Base-by-base conservation (phyloP, 2,797 vertebrate genomes). In the Philypnodon macrostomus region DNA sequence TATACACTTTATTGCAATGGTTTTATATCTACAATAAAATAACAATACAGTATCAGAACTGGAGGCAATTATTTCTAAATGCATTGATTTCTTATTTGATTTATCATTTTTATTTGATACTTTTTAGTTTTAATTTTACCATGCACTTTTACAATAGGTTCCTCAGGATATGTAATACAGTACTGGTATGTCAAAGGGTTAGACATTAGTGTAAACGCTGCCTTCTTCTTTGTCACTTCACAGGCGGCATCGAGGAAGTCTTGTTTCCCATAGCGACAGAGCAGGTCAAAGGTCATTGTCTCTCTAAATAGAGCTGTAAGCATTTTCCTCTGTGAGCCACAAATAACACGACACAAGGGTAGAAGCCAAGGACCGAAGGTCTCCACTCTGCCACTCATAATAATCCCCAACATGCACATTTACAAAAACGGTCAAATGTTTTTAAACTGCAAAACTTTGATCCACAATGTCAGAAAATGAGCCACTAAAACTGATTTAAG, bases 251-350 rank as follows among this genome's bases (percentile, higher is more conserved):
- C 37, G 13, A 12, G 11, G 5, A 17, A 9, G 16, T 19, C n/a
- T 4, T 42, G 39, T 41, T 29, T 41, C 14, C 23, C 14, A 15
- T 16, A 4, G 9, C 8, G 4, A 41, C 23, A 41, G 23, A 4
- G 5, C 39, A 42, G 39, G 39, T 29, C 39, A 42, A 15, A 42
- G 5, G 39, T 27, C 23, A 15, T 8, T 24, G 38, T 39, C 19
- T 14, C 6, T 14, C 4, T 14, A 15, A 15, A 33, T 4, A 14
- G 6, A 33, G 32, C 32, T 14, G n/a, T 33, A 15, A 33, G 32
- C 32, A 33, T 33, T 33, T 33, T 13, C 15, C n/a, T 15, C n/a
- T 15, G 14, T 33, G 32, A 7, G 32, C n/a, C 38, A 40, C 38
- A 40, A 40, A 24, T 41, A 27, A 41, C 21, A 41, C 5, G 13